Evolutionary conservation across 2,797 vertebrate species (phyloP).

Genomic region (Schizopygopsis malacanthus): DNA sequence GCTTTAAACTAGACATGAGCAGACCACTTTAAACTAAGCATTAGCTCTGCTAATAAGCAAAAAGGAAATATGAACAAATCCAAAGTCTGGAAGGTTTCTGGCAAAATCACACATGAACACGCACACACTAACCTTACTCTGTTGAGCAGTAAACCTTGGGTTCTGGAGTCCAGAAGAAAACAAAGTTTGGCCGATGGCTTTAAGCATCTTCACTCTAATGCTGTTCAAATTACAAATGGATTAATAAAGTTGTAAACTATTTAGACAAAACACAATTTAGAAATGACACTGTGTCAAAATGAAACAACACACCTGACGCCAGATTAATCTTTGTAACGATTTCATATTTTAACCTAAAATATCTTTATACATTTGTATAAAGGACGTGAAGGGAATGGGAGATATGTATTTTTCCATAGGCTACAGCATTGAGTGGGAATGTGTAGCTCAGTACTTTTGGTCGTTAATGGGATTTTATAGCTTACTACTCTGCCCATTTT

Average conservation of each 20-base stretch:
- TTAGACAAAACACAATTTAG: not conserved
- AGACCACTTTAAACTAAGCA: not conserved
- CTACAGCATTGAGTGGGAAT: not conserved
- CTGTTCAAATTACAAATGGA: not conserved
- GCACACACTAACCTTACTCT: slow-evolving; percentile 69
- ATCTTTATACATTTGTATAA: not conserved
- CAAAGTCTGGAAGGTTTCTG: not conserved
- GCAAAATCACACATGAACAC: not conserved
- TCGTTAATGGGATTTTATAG: not conserved
- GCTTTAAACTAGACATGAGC: no score
- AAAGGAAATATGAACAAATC: not conserved
- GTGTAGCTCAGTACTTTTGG: not conserved
- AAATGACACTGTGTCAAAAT: not conserved
- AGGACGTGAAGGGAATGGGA: not conserved
- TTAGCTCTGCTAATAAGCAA: not conserved
- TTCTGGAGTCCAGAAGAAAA: slow-evolving; percentile 73
- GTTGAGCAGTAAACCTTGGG: slow-evolving; percentile 70
- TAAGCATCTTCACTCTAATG: slow-evolving; percentile 71
- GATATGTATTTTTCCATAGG: not conserved
- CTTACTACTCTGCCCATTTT: not conserved
- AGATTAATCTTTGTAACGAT: not conserved
- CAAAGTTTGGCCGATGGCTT: slow-evolving; percentile 70
- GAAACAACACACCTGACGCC: not conserved
- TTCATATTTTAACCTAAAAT: not conserved
- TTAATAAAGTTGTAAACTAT: not conserved